Conservation (phyloP, 2,797 vertebrate species). For the Eleutherodactylus coqui region DNA sequence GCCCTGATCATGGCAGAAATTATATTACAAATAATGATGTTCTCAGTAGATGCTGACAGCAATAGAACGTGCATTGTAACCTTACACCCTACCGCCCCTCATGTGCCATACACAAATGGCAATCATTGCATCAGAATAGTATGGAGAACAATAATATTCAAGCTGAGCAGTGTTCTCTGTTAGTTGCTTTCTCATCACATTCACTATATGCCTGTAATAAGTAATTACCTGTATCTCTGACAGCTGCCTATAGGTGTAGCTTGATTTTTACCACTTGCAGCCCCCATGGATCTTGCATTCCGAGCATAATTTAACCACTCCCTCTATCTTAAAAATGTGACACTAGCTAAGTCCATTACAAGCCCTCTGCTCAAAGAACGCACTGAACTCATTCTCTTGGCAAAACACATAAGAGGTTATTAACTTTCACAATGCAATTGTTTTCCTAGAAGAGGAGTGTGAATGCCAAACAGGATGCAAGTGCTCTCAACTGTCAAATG, state of each 20-base stretch:
- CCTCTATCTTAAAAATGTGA: constrained; percentile 64
- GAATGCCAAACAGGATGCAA: constrained; percentile 49
- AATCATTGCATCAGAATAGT: not conserved
- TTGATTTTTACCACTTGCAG: constrained; percentile 59
- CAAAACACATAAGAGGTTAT: constrained; percentile 33
- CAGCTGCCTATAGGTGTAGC: constrained; percentile 56
- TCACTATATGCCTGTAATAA: constrained; percentile 33
- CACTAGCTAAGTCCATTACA: constrained; percentile 63
- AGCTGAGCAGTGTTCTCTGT: constrained; percentile 9
- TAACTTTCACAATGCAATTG: constrained; percentile 37
- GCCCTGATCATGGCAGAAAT: not conserved
- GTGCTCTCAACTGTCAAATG: not conserved
- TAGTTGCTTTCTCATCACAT: constrained; percentile 19
- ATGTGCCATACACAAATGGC: constrained; percentile 13
- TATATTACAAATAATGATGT: constrained; percentile 9
- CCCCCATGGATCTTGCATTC: constrained; percentile 54
- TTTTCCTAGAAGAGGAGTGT: constrained; percentile 33
- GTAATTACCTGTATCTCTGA: constrained; percentile 59
- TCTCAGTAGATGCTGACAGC: constrained; percentile 28
- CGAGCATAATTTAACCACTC: constrained; percentile 60
- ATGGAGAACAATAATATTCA: constrained; percentile 7
- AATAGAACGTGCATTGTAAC: constrained; percentile 21
- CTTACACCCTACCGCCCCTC: constrained; percentile 7
- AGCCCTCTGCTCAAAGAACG: constrained; percentile 68
- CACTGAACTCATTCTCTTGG: constrained; percentile 71